Base-by-base conservation (phyloP, 2,797 vertebrate species). In the Channa striata region DNA sequence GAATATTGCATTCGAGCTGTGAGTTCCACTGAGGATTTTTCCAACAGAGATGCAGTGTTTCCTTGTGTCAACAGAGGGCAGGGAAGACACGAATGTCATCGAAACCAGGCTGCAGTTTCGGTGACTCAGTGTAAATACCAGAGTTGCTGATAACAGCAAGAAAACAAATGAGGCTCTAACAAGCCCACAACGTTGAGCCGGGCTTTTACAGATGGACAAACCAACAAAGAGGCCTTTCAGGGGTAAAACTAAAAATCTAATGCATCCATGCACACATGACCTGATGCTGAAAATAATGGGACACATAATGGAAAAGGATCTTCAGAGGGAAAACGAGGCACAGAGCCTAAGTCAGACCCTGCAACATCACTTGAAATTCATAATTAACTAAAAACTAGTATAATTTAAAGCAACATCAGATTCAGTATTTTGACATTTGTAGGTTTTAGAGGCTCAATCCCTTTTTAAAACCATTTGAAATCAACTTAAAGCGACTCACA, bases 21-120 rank as follows among this genome's bases (percentile, higher is more conserved):
- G n/a, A 63, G 68, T 52, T 50, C 39, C 8, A 13, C 0, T 43
- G 14, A 30, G 67, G 23, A 48, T 21, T 23, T 76, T 81, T 49
- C 11, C 50, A 70, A 47, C 42, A 68, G 53, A 40, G 63, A 40
- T 88, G 92, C 81, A 91, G 78, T 90, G 70, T 89, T 77, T 66
- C 62, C 77, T 81, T 92, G 48, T 75, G 85, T 84, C 94, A 94
- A 89, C 86, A 93, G 94, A 92, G 92, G 93, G 93, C 93, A 93
- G 86, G 86, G 81, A 72, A 87, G 86, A 75, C 60, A 79, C 80
- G 86, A 89, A 92, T 88, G 78, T 66, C 86, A 93, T 82, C 89
- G 92, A 94, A 93, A 94, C 93, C 30, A 11, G 61, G 60, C 59
- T 21, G 46, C 20, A 89, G 94, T 94, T 94, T 95, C 92, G 90